Percentiles rank a stretch among this genome's conserved stretches.
phyloP scores from a whole-genome alignment of 2,113 vertebrate species.

The Scartelaos histophorus region DNA sequence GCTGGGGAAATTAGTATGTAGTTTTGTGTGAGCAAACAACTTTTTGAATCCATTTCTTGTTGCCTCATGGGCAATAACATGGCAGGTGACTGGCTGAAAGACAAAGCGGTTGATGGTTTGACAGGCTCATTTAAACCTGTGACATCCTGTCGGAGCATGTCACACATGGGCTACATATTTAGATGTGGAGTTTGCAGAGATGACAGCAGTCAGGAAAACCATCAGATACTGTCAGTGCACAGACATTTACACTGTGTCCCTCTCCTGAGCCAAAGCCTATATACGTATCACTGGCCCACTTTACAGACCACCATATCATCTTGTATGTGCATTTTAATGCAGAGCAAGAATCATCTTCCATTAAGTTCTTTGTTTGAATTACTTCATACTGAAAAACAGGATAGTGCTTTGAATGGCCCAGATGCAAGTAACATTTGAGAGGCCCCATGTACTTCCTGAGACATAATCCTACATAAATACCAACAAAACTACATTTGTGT shows the following conservation, averaged over 20 bases:
- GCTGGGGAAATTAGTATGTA: neutral
- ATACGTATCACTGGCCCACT: conserved; percentile 56
- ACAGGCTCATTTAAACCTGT: conserved; percentile 45
- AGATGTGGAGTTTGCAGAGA: conserved; percentile 39
- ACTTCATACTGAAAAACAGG: neutral
- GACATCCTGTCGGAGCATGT: conserved; percentile 20
- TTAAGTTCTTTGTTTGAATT: neutral
- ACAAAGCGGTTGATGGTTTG: conserved; percentile 36
- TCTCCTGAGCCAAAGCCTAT: conserved; percentile 63
- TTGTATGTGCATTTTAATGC: neutral
- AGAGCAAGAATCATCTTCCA: neutral
- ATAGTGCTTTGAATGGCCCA: conserved; percentile 37
- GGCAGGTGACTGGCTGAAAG: conserved; percentile 17
- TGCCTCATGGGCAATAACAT: conserved; percentile 6
- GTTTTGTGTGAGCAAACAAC: neutral
- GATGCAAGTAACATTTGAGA: conserved; percentile 52
- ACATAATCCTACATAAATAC: conserved; percentile 39
- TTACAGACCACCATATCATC: conserved; percentile 26
- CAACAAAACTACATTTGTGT: conserved; percentile 6
- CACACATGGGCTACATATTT: conserved; percentile 42
- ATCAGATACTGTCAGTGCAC: conserved; percentile 60
- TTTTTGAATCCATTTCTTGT: conserved; percentile 1
- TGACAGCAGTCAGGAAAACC: conserved; percentile 58
- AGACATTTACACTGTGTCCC: conserved; percentile 52
- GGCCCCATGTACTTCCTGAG: conserved; percentile 28